These are phyloP conservation scores for Lepidocolaptes lacrymiger DNA, from an alignment of 2,797 vertebrate species.

Conservation along the genomic window DNA sequence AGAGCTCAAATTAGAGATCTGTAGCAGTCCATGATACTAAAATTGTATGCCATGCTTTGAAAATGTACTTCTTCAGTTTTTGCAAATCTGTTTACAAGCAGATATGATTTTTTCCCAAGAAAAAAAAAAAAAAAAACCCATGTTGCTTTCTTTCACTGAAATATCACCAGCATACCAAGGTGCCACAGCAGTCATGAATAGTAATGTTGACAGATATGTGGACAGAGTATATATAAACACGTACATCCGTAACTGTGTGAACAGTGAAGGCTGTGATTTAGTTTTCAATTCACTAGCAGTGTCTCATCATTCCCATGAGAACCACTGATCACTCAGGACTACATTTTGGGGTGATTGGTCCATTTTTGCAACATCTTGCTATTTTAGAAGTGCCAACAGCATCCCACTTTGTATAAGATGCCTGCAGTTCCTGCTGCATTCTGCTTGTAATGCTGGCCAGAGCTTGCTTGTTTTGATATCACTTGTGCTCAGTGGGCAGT, in stretches of 20 bases:
- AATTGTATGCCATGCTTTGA: neutral
- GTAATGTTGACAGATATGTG: constrained; percentile 49
- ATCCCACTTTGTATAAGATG: neutral
- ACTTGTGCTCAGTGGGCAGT: constrained; percentile 33
- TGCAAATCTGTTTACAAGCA: constrained; percentile 56
- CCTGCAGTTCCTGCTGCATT: constrained; percentile 16
- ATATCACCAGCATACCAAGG: constrained; percentile 76
- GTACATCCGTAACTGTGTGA: neutral
- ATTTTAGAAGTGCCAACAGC: neutral
- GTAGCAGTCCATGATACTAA: neutral
- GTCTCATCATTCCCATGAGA: constrained; percentile 44
- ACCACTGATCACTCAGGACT: constrained; percentile 34
- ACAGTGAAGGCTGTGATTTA: constrained; percentile 44
- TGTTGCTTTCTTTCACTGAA: constrained; percentile 79
- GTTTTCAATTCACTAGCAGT: constrained; percentile 34
- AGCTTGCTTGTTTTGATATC: constrained; percentile 39
- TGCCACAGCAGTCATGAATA: constrained; percentile 57
- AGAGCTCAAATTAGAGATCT: neutral
- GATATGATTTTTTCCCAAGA: constrained; percentile 73
- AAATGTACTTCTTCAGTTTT: neutral
- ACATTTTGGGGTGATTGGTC: constrained; percentile 42
- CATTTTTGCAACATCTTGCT: constrained; percentile 39
- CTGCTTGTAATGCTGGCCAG: constrained; percentile 32
- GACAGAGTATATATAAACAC: constrained; percentile 55
- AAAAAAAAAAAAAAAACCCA: constrained; percentile 51